Conservation (phyloP, 2,888 invertebrate species). For the Lucinisca nassula region DNA sequence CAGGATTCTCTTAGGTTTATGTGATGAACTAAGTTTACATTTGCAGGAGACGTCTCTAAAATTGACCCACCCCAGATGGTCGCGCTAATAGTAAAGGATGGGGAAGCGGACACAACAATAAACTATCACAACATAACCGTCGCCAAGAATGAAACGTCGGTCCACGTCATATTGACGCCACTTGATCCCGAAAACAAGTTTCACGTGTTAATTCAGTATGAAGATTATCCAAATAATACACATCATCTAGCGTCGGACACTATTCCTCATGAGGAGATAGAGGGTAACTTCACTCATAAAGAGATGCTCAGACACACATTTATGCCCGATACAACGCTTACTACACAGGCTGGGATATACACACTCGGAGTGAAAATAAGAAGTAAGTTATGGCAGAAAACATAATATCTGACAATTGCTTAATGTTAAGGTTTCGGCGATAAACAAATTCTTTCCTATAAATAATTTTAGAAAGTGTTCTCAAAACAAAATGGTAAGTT, state of each 20-base stretch:
- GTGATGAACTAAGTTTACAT: too few species aligned
- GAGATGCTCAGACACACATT: conserved; percentile 82
- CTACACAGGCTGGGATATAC: conserved; percentile 84
- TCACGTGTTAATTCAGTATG: conserved; percentile 76
- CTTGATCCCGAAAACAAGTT: conserved; percentile 62
- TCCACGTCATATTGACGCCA: conserved; percentile 82
- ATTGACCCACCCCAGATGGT: conserved; percentile 48
- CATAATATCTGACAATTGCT: too few species aligned
- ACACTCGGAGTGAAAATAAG: conserved; percentile 83
- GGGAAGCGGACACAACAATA: conserved; percentile 56
- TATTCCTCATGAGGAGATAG: conserved; percentile 76
- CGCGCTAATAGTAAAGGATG: conserved; percentile 41
- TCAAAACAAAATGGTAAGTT: too few species aligned
- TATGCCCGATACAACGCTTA: conserved; percentile 80
- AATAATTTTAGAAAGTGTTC: too few species aligned
- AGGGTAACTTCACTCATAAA: conserved; percentile 57
- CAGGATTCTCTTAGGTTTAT: too few species aligned
- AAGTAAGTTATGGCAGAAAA: conserved; percentile 80
- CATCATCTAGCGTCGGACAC: conserved; percentile 79
- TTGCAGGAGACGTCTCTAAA: conserved; percentile 63
- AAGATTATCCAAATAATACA: conserved; percentile 84
- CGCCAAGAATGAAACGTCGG: conserved; percentile 80
- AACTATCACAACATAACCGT: conserved; percentile 82
- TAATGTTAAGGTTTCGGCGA: too few species aligned
- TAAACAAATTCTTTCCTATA: too few species aligned